These are phyloP conservation scores for Desoria tigrina DNA, from an alignment of 2,888 invertebrate genomes.

Conservation along the genomic window DNA sequence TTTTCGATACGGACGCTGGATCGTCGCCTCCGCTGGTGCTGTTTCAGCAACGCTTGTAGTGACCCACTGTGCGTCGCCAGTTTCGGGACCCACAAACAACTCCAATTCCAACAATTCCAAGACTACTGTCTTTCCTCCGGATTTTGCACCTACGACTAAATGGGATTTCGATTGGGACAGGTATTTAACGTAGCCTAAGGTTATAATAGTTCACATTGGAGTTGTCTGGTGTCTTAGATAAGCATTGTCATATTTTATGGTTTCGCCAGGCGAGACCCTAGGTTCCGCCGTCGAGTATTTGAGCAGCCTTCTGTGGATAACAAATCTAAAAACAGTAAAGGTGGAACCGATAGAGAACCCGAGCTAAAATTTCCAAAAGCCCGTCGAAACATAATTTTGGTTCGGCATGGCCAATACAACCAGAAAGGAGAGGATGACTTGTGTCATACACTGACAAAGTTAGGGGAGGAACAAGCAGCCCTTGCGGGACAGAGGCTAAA, in stretches of 20 bases:
- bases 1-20: constrained; percentile 12
- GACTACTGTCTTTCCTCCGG: constrained; percentile 4
- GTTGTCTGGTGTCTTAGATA: too few species aligned
- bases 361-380: constrained; percentile 66
- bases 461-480: constrained; percentile 79
- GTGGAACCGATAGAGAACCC: constrained; percentile 63
- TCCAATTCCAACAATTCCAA: too few species aligned
- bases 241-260: too few species aligned
- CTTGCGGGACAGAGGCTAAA: constrained; percentile 78
- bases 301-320: too few species aligned
- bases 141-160: constrained; percentile 57
- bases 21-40: not conserved
- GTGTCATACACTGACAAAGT: constrained; percentile 65
- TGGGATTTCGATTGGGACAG: constrained; percentile 91
- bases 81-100: not conserved
- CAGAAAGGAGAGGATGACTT: constrained; percentile 72
- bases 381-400: constrained; percentile 78
- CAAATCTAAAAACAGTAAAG: not conserved
- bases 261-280: constrained; percentile 1
- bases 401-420: constrained; percentile 94
- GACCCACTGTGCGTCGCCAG: constrained; percentile 2
- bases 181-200: too few species aligned
- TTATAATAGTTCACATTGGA: too few species aligned
- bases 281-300: too few species aligned
- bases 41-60: constrained; percentile 2